phyloP scores from a whole-genome alignment of 2,113 vertebrate species.

The Chlorodrepanis virens region DNA sequence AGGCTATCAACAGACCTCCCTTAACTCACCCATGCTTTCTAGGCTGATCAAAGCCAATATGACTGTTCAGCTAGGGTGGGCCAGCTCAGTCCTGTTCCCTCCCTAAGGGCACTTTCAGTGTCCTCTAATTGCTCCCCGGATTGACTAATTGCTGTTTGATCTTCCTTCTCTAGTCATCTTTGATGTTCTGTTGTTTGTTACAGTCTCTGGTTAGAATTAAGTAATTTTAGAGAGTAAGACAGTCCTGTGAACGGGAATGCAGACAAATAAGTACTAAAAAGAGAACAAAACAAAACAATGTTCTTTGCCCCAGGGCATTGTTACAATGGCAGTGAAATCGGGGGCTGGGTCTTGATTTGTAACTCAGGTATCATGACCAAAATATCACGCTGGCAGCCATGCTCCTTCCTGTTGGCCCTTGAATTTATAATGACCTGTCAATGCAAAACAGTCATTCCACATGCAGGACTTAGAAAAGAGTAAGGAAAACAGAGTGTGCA shows the following conservation, averaged over 20 bases:
- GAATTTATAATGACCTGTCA: background rate
- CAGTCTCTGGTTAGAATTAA: background rate
- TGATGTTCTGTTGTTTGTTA: conserved; percentile 43
- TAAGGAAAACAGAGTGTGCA: background rate
- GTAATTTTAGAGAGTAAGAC: background rate
- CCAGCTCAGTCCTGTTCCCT: background rate
- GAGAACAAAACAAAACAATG: background rate
- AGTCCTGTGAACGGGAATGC: background rate
- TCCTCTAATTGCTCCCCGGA: conserved; percentile 12
- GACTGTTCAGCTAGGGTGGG: background rate
- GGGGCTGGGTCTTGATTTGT: background rate
- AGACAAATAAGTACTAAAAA: background rate
- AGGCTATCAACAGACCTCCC: background rate
- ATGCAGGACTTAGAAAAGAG: background rate
- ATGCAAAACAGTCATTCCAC: background rate
- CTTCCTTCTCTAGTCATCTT: conserved; percentile 11
- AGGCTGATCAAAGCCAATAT: background rate
- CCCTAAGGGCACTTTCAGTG: background rate
- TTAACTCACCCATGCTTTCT: background rate
- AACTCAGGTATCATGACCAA: background rate
- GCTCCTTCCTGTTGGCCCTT: background rate
- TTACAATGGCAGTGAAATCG: background rate
- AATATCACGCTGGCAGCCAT: background rate
- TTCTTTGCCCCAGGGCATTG: background rate
- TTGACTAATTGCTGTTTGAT: conserved; percentile 32